Conservation (phyloP, 2,797 vertebrate genomes). For the Neolamprologus multifasciatus region DNA sequence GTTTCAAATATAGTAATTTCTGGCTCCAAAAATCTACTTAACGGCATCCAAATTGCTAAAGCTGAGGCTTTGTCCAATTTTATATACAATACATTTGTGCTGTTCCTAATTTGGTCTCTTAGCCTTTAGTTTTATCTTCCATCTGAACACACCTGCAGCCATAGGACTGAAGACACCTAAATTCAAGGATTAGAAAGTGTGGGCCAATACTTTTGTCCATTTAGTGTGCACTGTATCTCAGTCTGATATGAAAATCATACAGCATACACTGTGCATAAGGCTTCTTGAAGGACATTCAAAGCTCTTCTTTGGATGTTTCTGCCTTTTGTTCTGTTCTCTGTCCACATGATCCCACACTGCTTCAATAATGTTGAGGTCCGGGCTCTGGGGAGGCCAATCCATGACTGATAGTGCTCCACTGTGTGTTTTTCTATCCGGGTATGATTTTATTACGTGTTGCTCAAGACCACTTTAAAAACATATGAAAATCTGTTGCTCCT, state of each 20-base stretch:
- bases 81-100: not conserved
- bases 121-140: not conserved
- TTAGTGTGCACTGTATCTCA: not conserved
- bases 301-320: not conserved
- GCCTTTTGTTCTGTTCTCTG: not conserved
- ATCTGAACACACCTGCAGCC: not conserved
- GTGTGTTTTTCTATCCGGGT: not conserved
- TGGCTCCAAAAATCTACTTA: not conserved
- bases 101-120: not conserved
- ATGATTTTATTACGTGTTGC: fast-evolving
- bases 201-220: not conserved
- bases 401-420: not conserved
- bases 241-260: not conserved
- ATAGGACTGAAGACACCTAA: not conserved
- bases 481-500: not conserved
- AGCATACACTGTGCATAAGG: not conserved
- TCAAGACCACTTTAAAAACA: not conserved
- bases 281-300: not conserved
- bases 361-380: not conserved
- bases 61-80: not conserved
- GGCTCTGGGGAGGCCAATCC: not conserved
- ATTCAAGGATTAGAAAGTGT: not conserved
- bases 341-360: fast-evolving
- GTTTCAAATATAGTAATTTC: not conserved
- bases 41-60: not conserved